Conservation (phyloP, 2,888 invertebrate species). For the Acronicta alni region DNA sequence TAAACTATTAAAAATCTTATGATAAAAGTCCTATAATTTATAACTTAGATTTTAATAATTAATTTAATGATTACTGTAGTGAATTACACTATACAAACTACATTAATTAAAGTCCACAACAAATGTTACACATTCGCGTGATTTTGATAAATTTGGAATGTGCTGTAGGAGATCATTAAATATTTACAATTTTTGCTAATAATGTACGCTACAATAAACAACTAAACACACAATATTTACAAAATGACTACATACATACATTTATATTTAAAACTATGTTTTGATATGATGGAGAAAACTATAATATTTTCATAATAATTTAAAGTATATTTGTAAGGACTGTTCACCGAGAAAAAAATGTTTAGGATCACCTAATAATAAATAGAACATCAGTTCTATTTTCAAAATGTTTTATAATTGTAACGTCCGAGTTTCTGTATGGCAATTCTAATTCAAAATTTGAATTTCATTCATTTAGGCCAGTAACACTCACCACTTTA, state of each 20-base stretch:
- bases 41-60: background rate
- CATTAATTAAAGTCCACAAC: constrained; percentile 39
- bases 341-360: background rate
- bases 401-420: background rate
- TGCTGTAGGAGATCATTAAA: constrained; percentile 78
- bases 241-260: constrained; percentile 16
- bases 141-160: constrained; percentile 79
- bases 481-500: constrained; percentile 54
- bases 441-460: background rate
- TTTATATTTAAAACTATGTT: constrained; percentile 5
- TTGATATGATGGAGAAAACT: constrained; percentile 35
- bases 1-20: too few relatives aligned
- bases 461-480: constrained; percentile 1
- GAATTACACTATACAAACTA: constrained; percentile 25
- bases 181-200: constrained; percentile 63
- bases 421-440: too few relatives aligned
- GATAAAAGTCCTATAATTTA: constrained; percentile 10
- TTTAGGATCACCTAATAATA: too few relatives aligned
- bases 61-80: constrained; percentile 1
- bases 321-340: background rate
- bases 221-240: constrained; percentile 46
- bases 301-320: constrained; percentile 12
- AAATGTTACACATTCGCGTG: constrained; percentile 74
- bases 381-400: too few relatives aligned
- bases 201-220: constrained; percentile 31